Conservation (phyloP, 2,113 vertebrate genomes). For the Nesoenas mayeri region DNA sequence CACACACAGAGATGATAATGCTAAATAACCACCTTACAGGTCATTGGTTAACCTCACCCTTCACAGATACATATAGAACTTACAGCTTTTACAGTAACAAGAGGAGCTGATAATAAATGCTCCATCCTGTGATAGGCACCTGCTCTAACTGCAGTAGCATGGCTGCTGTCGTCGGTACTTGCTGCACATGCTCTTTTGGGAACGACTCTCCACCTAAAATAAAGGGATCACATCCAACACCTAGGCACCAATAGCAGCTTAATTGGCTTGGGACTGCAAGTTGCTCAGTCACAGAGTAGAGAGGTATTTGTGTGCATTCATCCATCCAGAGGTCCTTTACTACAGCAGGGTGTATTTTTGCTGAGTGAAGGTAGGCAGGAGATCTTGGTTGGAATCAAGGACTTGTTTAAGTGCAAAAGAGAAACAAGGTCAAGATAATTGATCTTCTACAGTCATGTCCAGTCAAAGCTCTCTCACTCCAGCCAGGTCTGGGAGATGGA, state of each 20-base stretch:
- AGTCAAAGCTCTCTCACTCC: not conserved
- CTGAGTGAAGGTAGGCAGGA: not conserved
- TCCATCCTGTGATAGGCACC: not conserved
- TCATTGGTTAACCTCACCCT: not conserved
- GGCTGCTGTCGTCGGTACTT: not conserved
- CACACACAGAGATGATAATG: not conserved
- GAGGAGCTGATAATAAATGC: not conserved
- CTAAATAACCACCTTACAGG: not conserved
- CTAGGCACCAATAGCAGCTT: not conserved
- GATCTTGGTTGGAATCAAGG: not conserved
- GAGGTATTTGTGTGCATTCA: not conserved
- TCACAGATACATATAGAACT: not conserved
- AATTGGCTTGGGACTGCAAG: not conserved
- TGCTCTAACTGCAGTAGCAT: not conserved
- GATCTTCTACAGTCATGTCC: not conserved
- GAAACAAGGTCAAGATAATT: not conserved
- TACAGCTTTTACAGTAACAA: not conserved
- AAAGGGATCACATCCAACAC: accelerated
- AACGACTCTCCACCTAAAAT: not conserved
- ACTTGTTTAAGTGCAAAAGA: not conserved
- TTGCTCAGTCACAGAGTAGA: accelerated
- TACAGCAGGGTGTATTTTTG: not conserved
- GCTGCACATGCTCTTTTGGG: not conserved
- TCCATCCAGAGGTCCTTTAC: not conserved
- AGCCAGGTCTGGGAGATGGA: not conserved